phyloP scores from a whole-genome alignment of 1,140 invertebrate species.

The Drosophila guanche region DNA sequence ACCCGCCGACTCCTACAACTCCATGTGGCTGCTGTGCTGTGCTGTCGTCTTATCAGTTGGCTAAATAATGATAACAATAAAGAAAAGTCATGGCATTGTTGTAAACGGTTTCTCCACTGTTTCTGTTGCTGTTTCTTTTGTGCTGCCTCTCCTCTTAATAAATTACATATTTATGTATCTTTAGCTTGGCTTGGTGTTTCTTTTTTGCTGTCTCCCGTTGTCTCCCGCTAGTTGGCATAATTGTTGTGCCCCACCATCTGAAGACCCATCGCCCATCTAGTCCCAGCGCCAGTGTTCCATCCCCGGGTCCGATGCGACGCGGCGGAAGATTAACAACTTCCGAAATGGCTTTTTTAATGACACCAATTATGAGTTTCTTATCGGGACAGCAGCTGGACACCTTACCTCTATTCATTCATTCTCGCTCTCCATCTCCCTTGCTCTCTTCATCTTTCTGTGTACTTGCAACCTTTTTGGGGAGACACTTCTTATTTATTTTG shows the following conservation, averaged over 20 bases:
- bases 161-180: conserved; percentile 80
- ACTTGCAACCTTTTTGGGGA: conserved; percentile 11
- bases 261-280: too few relatives aligned
- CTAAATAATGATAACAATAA: conserved; percentile 81
- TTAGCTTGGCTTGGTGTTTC: conserved; percentile 9
- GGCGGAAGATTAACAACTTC: conserved; percentile 75
- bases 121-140: conserved; percentile 17
- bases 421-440: background rate
- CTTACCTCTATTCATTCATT: conserved; percentile 1
- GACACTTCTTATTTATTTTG: conserved; percentile 56
- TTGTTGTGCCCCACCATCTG: conserved; percentile 34
- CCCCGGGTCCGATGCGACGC: conserved; percentile 22
- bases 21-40: conserved; percentile 10
- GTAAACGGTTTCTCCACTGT: conserved; percentile 43
- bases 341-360: conserved; percentile 80
- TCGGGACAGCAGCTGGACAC: conserved; percentile 62
- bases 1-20: background rate
- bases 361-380: conserved; percentile 81
- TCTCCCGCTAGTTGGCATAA: conserved; percentile 66
- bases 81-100: conserved; percentile 68
- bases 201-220: background rate
- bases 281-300: too few relatives aligned
- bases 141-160: conserved; percentile 54
- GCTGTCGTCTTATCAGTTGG: conserved; percentile 60
- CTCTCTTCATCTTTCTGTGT: background rate